Evolutionary conservation across 2,113 vertebrate species (phyloP).

Genomic region (Brachyistius frenatus): DNA sequence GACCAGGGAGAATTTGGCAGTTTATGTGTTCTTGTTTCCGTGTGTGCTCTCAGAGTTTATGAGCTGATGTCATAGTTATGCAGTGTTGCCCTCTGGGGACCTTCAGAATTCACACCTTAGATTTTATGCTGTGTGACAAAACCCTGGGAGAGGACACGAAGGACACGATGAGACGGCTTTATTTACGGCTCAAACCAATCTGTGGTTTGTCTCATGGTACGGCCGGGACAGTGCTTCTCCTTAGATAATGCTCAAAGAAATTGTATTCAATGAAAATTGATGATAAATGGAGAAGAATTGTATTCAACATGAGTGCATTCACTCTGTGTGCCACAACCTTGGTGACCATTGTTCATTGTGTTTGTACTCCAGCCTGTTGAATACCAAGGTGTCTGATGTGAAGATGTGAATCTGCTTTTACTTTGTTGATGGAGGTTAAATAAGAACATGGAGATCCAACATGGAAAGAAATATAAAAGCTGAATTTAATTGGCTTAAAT

Average conservation of each 20-base stretch:
- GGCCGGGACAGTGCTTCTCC: background rate
- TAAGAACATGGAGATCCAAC: background rate
- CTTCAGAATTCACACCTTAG: conserved; percentile 74
- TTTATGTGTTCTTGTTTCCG: conserved; percentile 34
- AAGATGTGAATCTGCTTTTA: background rate
- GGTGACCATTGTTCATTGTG: background rate
- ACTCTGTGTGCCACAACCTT: background rate
- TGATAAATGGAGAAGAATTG: background rate
- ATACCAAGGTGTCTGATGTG: background rate
- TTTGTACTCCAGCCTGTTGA: background rate
- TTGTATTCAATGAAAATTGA: conserved; percentile 3
- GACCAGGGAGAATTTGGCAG: conserved; percentile 35
- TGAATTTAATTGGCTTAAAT: background rate
- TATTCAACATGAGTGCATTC: conserved; percentile 29
- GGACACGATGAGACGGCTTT: conserved; percentile 57
- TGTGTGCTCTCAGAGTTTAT: conserved; percentile 55
- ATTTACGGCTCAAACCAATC: conserved; percentile 54
- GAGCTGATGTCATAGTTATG: conserved; percentile 80
- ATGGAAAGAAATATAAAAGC: background rate
- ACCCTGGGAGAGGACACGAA: conserved; percentile 54
- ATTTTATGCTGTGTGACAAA: conserved; percentile 63
- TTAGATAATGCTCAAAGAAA: conserved; percentile 32
- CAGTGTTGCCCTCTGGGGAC: conserved; percentile 65
- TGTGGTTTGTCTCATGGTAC: conserved; percentile 6
- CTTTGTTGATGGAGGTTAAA: conserved; percentile 11